Evolutionary conservation across 2,113 vertebrate species (phyloP).

Genomic region (Diadophis punctatus): DNA sequence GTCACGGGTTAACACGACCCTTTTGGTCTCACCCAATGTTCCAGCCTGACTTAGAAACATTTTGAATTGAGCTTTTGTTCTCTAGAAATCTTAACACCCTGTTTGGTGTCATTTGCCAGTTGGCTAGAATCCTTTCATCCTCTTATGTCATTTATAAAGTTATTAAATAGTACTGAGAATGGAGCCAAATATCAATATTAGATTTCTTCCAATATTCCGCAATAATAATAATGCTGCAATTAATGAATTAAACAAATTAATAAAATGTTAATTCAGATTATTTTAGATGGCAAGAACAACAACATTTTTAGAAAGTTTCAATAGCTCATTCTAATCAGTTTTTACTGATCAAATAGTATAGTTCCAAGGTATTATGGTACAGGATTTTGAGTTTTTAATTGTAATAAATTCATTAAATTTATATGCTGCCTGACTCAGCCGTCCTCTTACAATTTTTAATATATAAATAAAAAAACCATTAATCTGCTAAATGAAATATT

Average conservation of each 20-base stretch:
- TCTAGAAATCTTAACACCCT: not conserved
- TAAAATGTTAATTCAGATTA: constrained; percentile 56
- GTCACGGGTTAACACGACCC: not conserved
- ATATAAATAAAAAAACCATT: constrained; percentile 73
- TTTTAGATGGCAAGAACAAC: constrained; percentile 67
- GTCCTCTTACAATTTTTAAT: constrained; percentile 69
- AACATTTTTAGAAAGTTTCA: constrained; percentile 71
- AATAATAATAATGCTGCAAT: constrained; percentile 59
- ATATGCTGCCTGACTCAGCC: constrained; percentile 76
- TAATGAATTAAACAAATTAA: constrained; percentile 74
- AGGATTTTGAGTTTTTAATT: not conserved
- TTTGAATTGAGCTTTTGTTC: not conserved
- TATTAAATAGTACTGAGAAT: not conserved
- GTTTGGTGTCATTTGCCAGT: not conserved
- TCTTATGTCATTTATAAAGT: not conserved
- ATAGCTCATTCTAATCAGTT: constrained; percentile 49
- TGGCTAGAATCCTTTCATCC: not conserved
- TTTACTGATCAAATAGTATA: not conserved
- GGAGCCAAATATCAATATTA: not conserved
- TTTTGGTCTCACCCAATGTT: not conserved
- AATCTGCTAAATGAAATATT: constrained; percentile 69
- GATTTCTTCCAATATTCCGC: not conserved
- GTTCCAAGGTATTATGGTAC: not conserved
- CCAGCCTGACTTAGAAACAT: not conserved
- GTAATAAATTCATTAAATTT: not conserved